Evolutionary conservation across 2,888 invertebrate species (phyloP).

Genomic region (Cephalotes varians): DNA sequence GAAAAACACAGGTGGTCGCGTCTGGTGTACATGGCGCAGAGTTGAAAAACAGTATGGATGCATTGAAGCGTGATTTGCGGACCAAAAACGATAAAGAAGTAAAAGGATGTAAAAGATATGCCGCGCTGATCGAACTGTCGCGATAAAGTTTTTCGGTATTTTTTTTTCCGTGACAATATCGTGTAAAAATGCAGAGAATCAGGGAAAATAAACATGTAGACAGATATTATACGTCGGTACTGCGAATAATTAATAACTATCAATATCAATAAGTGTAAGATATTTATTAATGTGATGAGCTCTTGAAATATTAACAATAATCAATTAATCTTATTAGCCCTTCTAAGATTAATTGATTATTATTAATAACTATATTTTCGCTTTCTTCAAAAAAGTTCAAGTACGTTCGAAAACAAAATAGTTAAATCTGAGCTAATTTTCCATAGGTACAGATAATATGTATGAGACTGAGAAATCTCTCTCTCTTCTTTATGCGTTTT

Average conservation of each 20-base stretch:
- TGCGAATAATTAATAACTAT: slow-evolving; percentile 13
- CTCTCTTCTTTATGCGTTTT: not conserved
- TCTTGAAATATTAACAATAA: too few relatives aligned
- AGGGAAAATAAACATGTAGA: not conserved
- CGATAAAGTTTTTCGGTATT: slow-evolving; percentile 37
- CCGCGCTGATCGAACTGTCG: slow-evolving; percentile 52
- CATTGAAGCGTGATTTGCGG: slow-evolving; percentile 66
- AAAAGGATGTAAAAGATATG: slow-evolving; percentile 35
- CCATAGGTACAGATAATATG: not conserved
- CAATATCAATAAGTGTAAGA: too few relatives aligned
- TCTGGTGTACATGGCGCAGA: slow-evolving; percentile 15
- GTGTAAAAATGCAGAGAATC: slow-evolving; percentile 7
- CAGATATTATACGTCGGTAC: not conserved
- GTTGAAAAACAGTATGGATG: slow-evolving; percentile 63
- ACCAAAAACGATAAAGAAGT: slow-evolving; percentile 51
- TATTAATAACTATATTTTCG: too few relatives aligned
- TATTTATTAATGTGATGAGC: too few relatives aligned
- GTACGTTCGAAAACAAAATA: not conserved
- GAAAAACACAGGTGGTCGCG: slow-evolving; percentile 66
- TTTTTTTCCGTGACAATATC: slow-evolving; percentile 52
- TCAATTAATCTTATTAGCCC: too few relatives aligned
- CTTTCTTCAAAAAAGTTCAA: not conserved
- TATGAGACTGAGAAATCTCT: too few relatives aligned
- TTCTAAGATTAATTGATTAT: too few relatives aligned
- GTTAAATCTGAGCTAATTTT: not conserved